Evolutionary conservation across 2,113 vertebrate genomes (phyloP), one percentile per base, ranked within the genome.

Genomic region (Probosciger aterrimus): DNA sequence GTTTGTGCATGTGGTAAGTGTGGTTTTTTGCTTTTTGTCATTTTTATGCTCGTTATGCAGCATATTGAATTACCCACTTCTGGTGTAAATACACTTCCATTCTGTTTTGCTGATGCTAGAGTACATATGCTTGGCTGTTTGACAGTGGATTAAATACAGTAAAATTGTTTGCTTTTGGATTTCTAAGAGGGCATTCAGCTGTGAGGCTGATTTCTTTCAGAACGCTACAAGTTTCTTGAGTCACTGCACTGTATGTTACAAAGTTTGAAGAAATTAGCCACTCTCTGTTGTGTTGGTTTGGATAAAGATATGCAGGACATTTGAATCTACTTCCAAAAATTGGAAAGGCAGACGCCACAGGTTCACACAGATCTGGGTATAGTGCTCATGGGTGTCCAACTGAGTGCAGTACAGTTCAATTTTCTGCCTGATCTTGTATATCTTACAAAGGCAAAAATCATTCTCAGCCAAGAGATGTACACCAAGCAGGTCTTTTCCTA

Each of bases 1-100:
- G 82, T 99, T 97, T 97, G 99, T 99, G 46, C 99, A 99, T 70
- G 99, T 99, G 98, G 99, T 99, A 96, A 99, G 99, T 94, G 85
- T 55, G 53, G 4, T 50, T 27, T 90, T 90, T 84, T 35, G 1
- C 2, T 43, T 74, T 57, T 68, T 46, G 37, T 77, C 2, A 17
- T 44, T 86, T 80, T 89, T 63, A 23, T 76, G 31, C 14, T 14
- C 68, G 7, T 88, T 68, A 64, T 6, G 14, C 52, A 84, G 33
- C 65, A 37, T 35, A 73, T 41, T 80, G 59, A 65, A 31, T 93
- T 92, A 75, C 8, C n/a, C 10, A 7, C 43, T 75, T 80, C 14
- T 47, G 20, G 18, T 59, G 20, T 88, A 71, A 86, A 81, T 82
- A 55, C 16, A 8, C 23, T 67, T 80, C 65, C 13, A 16, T 74